Evolutionary conservation across 2,888 invertebrate genomes (phyloP).

Genomic region (Electrophaes corylata): DNA sequence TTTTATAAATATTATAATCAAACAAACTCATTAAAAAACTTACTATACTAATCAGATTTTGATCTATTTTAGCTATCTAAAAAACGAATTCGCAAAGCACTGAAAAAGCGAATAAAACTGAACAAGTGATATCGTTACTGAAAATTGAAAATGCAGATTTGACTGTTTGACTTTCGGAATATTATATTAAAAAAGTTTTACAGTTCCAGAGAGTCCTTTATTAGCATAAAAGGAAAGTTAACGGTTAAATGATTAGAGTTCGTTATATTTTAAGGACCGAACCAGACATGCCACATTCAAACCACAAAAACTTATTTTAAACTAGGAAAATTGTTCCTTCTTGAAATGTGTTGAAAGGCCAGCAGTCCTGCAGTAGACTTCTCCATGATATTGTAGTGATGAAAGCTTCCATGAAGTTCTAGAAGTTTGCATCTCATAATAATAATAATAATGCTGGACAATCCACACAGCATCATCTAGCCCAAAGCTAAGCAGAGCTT

Average conservation of each 20-base stretch:
- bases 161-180: conserved; percentile 60
- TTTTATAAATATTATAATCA: too few relatives aligned
- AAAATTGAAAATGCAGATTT: conserved; percentile 55
- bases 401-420: too few relatives aligned
- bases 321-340: too few relatives aligned
- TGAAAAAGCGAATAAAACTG: conserved; percentile 32
- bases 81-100: not conserved
- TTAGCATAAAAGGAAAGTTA: conserved; percentile 64
- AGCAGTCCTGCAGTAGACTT: too few relatives aligned
- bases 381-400: too few relatives aligned
- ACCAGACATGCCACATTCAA: not conserved
- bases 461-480: too few relatives aligned
- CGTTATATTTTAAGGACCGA: conserved; percentile 3
- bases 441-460: too few relatives aligned
- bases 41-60: too few relatives aligned
- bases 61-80: not conserved
- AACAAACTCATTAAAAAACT: too few relatives aligned
- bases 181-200: conserved; percentile 67
- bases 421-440: too few relatives aligned
- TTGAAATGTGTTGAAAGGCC: too few relatives aligned
- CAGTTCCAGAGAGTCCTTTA: conserved; percentile 46
- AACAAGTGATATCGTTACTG: conserved; percentile 42
- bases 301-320: not conserved
- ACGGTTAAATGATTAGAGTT: conserved; percentile 51
- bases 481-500: too few relatives aligned